Conservation (phyloP, 2,797 vertebrate species). For the Sebastes diploproa region DNA sequence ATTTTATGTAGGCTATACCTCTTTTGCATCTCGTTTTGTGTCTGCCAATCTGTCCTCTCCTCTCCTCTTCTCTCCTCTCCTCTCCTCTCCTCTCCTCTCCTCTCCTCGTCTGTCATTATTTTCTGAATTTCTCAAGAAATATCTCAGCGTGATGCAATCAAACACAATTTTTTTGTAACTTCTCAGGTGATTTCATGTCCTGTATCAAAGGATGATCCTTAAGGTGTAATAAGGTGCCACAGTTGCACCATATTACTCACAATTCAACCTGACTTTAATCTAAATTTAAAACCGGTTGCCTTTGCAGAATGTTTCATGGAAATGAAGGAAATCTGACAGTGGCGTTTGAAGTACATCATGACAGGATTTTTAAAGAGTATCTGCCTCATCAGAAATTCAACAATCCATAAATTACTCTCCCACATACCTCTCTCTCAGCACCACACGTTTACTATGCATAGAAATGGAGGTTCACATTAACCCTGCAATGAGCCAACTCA, state of each 20-base stretch:
- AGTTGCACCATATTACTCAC: slow-evolving; percentile 20
- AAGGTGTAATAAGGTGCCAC: slow-evolving; percentile 17
- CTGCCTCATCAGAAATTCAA: slow-evolving; percentile 23
- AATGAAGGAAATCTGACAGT: background rate
- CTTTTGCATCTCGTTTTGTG: background rate
- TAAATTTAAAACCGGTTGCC: slow-evolving; percentile 5
- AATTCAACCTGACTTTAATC: background rate
- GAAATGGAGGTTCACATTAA: slow-evolving; percentile 28
- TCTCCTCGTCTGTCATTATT: background rate
- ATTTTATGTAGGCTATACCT: slow-evolving; percentile 21
- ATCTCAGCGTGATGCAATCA: slow-evolving; percentile 29
- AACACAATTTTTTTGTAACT: slow-evolving; percentile 1
- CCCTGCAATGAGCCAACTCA: slow-evolving; percentile 66
- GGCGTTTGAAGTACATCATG: background rate
- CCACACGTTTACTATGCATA: background rate
- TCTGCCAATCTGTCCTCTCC: background rate
- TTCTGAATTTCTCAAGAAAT: background rate
- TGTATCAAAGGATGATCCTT: background rate
- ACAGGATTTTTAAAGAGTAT: slow-evolving; percentile 7
- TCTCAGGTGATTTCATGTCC: background rate
- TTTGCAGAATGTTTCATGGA: background rate
- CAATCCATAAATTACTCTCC: slow-evolving; percentile 18
- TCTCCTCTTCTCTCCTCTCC: background rate
- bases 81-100: background rate
- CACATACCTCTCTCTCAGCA: slow-evolving; percentile 11